A percentile compares a stretch with the other conserved stretches of the same genome.
phyloP scores from a whole-genome alignment of 2,888 invertebrate species.

The Nipponacmea schrenckii region DNA sequence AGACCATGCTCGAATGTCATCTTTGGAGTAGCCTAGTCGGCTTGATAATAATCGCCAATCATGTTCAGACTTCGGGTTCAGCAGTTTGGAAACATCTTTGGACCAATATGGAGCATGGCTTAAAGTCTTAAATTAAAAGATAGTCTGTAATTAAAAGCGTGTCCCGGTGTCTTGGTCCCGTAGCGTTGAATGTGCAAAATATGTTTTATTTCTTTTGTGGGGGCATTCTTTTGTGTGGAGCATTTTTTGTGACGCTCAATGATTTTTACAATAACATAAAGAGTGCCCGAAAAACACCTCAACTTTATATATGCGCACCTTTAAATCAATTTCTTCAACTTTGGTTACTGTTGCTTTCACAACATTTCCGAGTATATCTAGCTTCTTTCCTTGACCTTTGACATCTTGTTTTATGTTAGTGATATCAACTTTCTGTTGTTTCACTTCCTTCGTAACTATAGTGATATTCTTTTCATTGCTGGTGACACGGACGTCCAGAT shows the following conservation, averaged over 20 bases:
- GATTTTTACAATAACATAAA: no score
- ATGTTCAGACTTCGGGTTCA: conserved; percentile 53
- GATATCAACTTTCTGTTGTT: conserved; percentile 30
- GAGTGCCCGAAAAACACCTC: background rate
- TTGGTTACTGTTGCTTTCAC: conserved; percentile 48
- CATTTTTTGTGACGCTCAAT: no score
- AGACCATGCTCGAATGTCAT: conserved; percentile 62
- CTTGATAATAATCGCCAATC: conserved; percentile 63
- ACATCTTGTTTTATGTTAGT: background rate
- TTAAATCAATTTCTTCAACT: conserved; percentile 59
- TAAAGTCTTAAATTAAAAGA: conserved; percentile 49
- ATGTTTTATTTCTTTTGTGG: no score
- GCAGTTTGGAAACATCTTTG: conserved; percentile 56
- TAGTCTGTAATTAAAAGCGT: no score
- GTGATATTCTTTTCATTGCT: conserved; percentile 36
- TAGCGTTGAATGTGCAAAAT: no score
- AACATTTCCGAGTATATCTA: conserved; percentile 45
- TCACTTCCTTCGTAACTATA: conserved; percentile 42
- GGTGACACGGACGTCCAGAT: background rate
- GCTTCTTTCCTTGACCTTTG: conserved; percentile 32
- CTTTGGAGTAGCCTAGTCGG: conserved; percentile 59
- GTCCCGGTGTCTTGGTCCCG: no score
- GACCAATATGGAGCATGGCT: conserved; percentile 64
- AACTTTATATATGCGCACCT: conserved; percentile 38
- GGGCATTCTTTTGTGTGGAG: no score